Evolutionary conservation across 2,797 vertebrate species (phyloP), one percentile per base, ranked within the genome.

Genomic region (Ctenopoma kingsleyae): DNA sequence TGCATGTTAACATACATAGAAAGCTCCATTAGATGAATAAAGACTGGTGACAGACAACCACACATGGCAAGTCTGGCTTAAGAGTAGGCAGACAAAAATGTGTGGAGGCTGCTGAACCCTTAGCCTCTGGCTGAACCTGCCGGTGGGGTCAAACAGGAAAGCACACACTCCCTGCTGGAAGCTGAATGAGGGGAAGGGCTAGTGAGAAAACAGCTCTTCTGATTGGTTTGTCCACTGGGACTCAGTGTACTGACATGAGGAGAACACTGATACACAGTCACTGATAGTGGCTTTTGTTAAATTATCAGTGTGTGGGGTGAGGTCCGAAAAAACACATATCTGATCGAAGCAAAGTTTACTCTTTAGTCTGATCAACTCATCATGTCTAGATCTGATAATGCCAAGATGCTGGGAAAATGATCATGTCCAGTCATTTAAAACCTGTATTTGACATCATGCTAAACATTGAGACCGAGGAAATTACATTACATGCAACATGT

Each of bases 1-100:
- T n/a, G 69, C 90, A 87, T 91, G 90, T 90, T 90, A 90, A 91
- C 90, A 90, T 75, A 87, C 82, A 88, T 70, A 91, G 71, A 81
- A 75, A 83, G 71, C 67, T 70, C 74, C 70, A 73, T 77, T 84
- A 79, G 72, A 82, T 68, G 77, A 79, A 83, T 72, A 81, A 84
- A 84, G 61, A 66, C 67, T 30, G 53, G 40, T 0, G 1, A 71
- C 43, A 72, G 88, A 84, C 57, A 71, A 59, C 76, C 46, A 59
- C 43, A 40, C 55, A 54, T 22, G 17, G 55, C 56, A 10, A 47
- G 57, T 75, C 61, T 74, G 55, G 68, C 62, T 82, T 61, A 52
- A 82, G 61, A 22, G 56, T 25, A 70, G 73, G 81, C 57, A 65
- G 84, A 57, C 72, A 80, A 81, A 84, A 83, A 89, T 78, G 23